Evolutionary conservation across 2,113 vertebrate genomes (phyloP).

Genomic region (Serinus canaria): DNA sequence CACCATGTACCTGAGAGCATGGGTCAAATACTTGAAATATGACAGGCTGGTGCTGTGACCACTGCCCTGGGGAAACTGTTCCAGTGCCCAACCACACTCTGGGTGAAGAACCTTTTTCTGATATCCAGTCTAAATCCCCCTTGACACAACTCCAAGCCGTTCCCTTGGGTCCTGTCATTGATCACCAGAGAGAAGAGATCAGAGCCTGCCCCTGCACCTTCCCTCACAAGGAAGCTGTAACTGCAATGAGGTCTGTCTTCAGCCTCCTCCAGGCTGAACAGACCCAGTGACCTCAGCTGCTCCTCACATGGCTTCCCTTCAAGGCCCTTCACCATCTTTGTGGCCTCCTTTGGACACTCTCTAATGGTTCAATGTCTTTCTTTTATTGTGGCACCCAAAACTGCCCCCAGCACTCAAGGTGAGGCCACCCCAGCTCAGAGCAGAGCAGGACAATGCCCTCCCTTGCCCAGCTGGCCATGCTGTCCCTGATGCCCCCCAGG

Average conservation of each 20-base stretch:
- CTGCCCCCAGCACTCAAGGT: rapidly evolving
- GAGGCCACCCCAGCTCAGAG: rapidly evolving
- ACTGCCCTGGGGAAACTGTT: neutral
- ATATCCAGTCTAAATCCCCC: neutral
- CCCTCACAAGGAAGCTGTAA: rapidly evolving
- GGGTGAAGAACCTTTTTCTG: neutral
- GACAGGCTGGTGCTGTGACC: neutral
- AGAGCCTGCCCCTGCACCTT: neutral
- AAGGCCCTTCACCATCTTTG: neutral
- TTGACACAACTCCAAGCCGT: neutral
- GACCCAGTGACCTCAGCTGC: neutral
- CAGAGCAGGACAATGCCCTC: neutral
- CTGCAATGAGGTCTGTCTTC: neutral
- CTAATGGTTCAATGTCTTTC: rapidly evolving
- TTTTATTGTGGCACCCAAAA: neutral
- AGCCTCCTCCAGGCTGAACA: neutral
- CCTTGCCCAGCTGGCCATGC: neutral
- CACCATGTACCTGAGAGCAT: neutral
- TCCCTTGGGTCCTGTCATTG: rapidly evolving
- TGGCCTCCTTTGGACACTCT: rapidly evolving
- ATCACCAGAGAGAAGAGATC: neutral
- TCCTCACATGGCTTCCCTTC: rapidly evolving
- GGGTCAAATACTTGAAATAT: neutral
- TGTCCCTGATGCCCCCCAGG: neutral
- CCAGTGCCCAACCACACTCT: neutral